Percentiles rank a stretch among this genome's conserved stretches.
These are phyloP conservation scores for Pristionchus arcanus DNA, from an alignment of 2,888 invertebrate species.

Conservation along the genomic window DNA sequence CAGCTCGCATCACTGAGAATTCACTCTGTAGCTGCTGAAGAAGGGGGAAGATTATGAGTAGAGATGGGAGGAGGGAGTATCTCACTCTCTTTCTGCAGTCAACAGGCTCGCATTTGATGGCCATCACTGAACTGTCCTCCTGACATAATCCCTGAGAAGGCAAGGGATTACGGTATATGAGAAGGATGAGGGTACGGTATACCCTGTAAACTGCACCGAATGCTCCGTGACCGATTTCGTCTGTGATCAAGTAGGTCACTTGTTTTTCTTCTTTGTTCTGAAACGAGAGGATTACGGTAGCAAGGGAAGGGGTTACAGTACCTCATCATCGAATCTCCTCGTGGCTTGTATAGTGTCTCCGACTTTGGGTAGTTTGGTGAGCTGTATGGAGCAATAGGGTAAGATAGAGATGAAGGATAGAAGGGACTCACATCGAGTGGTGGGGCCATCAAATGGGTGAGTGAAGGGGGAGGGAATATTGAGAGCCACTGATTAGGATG, in stretches of 20 bases:
- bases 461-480: neutral
- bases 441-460: neutral
- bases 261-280: neutral
- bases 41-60: neutral
- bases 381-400: neutral
- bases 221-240: neutral
- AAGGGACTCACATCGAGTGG: neutral
- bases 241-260: neutral
- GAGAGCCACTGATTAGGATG: neutral
- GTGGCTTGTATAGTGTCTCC: neutral
- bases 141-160: neutral
- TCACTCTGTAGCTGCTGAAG: neutral
- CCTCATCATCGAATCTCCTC: neutral
- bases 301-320: neutral
- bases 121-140: neutral
- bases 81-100: neutral
- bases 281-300: constrained; percentile 18
- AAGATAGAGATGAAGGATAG: neutral
- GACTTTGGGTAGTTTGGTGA: neutral
- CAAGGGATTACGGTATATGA: neutral
- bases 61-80: neutral
- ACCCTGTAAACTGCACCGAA: constrained; percentile 18
- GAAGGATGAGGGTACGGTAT: neutral
- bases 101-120: neutral
- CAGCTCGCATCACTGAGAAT: neutral